Base-by-base conservation (phyloP, 2,888 invertebrate genomes). In the Xylophagus ater region DNA sequence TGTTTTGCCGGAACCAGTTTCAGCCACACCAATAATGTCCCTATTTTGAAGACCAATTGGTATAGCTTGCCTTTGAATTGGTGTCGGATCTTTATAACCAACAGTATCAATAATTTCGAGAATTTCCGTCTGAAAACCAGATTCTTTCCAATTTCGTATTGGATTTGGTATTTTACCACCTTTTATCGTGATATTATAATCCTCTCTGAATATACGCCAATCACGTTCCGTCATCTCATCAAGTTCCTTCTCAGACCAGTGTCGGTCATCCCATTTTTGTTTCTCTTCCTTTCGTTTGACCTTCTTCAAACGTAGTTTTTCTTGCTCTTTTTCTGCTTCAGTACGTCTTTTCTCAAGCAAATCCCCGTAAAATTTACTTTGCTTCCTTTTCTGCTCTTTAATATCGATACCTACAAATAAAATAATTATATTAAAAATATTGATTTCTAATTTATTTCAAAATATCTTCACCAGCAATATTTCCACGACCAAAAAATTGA, bases 151-250 rank as follows among this genome's bases (percentile, higher is more conserved):
- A 44, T 74, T 78, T 23, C 98, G 74, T 42, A 98, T 79, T 0
- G 98, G 98, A 67, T 93, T 90, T 1, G 98, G 96, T 52, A 99
- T 93, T 57, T 74, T 82, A 1, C 98, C 98, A 48, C 94, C 94
- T 66, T 99, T 98, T 44, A 97, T 88, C 3, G 93, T 87, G 37
- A 99, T 96, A 59, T 93, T 98, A 62, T 94, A 99, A 67, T 99
- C 98, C 66, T 99, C 98, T 47, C 96, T 76, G 62, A 99, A 99
- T 54, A 99, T 99, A 63, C 98, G 78, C 98, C 98, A 99, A 70
- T 99, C 98, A 53, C 98, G 74, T 62, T 99, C 97, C 0, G 88
- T 90, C 98, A 99, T 99, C 65, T 97, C 94, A 36, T 81, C 78
- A 1, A 82, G 67, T 8, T 80, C 80, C 61, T 98, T 98, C 56